Evolutionary conservation across 2,888 invertebrate species (phyloP).

Genomic region (Megastigmus dorsalis): DNA sequence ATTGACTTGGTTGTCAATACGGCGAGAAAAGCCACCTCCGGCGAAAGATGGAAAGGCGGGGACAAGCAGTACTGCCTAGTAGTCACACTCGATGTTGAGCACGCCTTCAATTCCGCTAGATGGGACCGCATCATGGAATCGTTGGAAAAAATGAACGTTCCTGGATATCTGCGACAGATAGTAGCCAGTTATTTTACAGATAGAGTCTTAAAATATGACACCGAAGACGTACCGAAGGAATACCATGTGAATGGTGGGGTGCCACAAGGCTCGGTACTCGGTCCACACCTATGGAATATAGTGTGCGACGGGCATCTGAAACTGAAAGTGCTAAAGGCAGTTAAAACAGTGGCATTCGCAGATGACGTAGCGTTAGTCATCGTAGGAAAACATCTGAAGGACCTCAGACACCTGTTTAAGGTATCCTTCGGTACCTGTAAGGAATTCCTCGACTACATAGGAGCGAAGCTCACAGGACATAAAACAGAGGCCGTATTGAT

Average conservation of each 20-base stretch:
- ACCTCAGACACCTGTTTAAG: neutral
- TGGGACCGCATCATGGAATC: conserved; percentile 10
- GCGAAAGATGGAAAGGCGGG: conserved; percentile 12
- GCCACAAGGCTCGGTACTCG: too few species aligned
- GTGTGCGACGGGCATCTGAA: neutral
- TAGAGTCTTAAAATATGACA: conserved; percentile 41
- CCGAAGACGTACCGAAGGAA: conserved; percentile 28
- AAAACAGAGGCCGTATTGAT: neutral
- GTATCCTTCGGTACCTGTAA: neutral
- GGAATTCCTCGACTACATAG: neutral
- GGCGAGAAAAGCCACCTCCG: conserved; percentile 20
- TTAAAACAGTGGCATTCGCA: neutral
- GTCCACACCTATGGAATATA: neutral
- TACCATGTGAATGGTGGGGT: too few species aligned
- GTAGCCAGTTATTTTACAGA: conserved; percentile 52
- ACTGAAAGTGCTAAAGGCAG: neutral
- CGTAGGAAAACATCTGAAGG: conserved; percentile 1
- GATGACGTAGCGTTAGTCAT: conserved; percentile 7
- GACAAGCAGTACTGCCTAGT: conserved; percentile 13
- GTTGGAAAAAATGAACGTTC: conserved; percentile 16
- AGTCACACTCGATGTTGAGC: too few species aligned
- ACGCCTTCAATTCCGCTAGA: too few species aligned
- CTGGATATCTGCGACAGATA: conserved; percentile 45
- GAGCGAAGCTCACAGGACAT: neutral
- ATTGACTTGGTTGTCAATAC: too few species aligned